A percentile compares a stretch with the other conserved stretches of the same genome.
These are phyloP conservation scores for Macrostomum lignano DNA, from an alignment of 1,140 invertebrate species.

Conservation along the genomic window DNA sequence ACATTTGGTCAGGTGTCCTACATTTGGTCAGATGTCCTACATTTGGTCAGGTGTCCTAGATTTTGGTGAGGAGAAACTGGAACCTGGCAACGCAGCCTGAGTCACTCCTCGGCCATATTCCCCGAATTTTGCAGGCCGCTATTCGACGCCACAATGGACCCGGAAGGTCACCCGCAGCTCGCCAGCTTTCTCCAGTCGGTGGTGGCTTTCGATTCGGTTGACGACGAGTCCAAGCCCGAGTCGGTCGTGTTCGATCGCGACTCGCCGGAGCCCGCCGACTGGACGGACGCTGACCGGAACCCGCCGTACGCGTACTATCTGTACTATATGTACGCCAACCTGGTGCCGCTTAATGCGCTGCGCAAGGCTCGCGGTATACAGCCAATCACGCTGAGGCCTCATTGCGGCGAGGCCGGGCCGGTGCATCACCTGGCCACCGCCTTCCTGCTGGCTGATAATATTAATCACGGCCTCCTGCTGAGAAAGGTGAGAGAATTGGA, in stretches of 20 bases:
- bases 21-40: too few species aligned
- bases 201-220: conserved; percentile 87
- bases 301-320: conserved; percentile 92
- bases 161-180: conserved; percentile 61
- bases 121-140: conserved; percentile 80
- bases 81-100: too few species aligned
- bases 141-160: conserved; percentile 58
- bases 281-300: conserved; percentile 69
- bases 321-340: conserved; percentile 91
- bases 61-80: too few species aligned
- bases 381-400: conserved; percentile 75
- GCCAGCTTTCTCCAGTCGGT: conserved; percentile 68
- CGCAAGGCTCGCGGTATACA: conserved; percentile 57
- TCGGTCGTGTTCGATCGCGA: conserved; percentile 68
- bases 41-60: too few species aligned
- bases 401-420: conserved; percentile 90
- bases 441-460: conserved; percentile 87
- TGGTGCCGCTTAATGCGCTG: conserved; percentile 73
- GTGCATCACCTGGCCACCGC: conserved; percentile 80
- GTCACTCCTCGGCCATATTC: too few species aligned
- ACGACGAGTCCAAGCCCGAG: conserved; percentile 95
- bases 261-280: conserved; percentile 36
- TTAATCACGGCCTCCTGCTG: conserved; percentile 75
- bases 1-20: too few species aligned
- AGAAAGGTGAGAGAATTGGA: too few species aligned